Evolutionary conservation across 2,888 invertebrate species (phyloP).

Genomic region (Sinodicranocentrus sp.): DNA sequence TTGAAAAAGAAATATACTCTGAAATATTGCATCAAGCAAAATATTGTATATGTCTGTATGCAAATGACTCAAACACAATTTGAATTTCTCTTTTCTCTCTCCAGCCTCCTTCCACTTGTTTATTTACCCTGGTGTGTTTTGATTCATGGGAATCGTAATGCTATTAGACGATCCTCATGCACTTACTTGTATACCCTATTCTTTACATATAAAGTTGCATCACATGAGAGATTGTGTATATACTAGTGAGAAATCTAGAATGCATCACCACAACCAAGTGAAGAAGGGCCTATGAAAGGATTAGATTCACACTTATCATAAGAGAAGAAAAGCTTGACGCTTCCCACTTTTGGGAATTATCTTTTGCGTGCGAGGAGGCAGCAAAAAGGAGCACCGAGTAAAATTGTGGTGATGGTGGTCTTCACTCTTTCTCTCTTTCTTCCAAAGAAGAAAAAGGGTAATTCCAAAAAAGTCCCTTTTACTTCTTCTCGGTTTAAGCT

Average conservation of each 20-base stretch:
- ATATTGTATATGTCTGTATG: too few relatives aligned
- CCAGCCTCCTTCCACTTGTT: background rate
- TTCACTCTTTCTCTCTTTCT: conserved; percentile 8
- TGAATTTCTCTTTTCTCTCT: background rate
- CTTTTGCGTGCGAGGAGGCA: conserved; percentile 28
- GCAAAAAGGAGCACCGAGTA: background rate
- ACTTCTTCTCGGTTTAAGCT: conserved; percentile 62
- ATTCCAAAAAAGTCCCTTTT: conserved; percentile 53
- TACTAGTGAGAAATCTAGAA: conserved; percentile 18
- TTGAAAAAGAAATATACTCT: too few relatives aligned
- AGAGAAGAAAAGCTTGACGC: conserved; percentile 62
- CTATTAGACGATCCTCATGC: background rate
- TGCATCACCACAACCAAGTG: conserved; percentile 10
- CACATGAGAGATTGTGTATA: background rate
- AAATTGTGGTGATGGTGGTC: conserved; percentile 12
- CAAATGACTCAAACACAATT: too few relatives aligned
- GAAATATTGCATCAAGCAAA: too few relatives aligned
- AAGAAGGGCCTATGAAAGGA: conserved; percentile 50
- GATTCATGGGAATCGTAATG: conserved; percentile 40
- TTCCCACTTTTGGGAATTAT: conserved; percentile 65
- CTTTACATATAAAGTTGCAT: background rate
- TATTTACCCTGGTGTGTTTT: conserved; percentile 18
- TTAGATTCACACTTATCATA: conserved; percentile 68
- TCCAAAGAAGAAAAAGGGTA: conserved; percentile 48
- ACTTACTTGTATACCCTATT: background rate